Evolutionary conservation across 1,140 invertebrate genomes (phyloP).

Genomic region (Cydia fagiglandana): DNA sequence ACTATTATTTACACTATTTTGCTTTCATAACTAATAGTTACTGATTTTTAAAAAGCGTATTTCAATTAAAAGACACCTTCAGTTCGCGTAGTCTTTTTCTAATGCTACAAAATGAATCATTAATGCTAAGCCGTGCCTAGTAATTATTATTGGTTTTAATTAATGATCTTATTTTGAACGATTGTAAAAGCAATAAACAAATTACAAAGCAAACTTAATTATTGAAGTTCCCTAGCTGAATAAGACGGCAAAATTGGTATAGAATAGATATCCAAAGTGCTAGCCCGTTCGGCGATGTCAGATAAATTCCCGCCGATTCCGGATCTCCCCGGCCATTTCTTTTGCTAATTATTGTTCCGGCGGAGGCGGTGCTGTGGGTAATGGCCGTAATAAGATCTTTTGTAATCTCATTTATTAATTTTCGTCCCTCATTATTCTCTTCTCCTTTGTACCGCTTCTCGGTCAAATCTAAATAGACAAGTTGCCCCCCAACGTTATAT

Average conservation of each 20-base stretch:
- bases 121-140: no score
- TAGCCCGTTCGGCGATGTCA: constrained; percentile 36
- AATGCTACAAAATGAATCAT: no score
- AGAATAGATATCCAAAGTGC: constrained; percentile 30
- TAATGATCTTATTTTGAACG: background rate
- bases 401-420: constrained; percentile 69
- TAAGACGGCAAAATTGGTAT: constrained; percentile 30
- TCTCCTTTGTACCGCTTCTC: constrained; percentile 23
- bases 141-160: background rate
- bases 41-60: no score
- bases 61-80: no score
- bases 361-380: constrained; percentile 51
- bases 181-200: background rate
- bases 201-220: background rate
- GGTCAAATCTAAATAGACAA: constrained; percentile 32
- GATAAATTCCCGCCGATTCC: constrained; percentile 42
- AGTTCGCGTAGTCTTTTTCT: no score
- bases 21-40: no score
- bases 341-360: constrained; percentile 56
- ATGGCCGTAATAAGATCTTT: constrained; percentile 64
- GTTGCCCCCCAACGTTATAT: constrained; percentile 24
- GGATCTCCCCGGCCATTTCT: constrained; percentile 51
- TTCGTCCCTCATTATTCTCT: constrained; percentile 63
- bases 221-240: constrained; percentile 37
- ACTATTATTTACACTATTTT: no score